A percentile compares a stretch with the other conserved stretches of the same genome.
phyloP scores from a whole-genome alignment of 1,140 invertebrate species.

The Ctenoplectra terminalis region DNA sequence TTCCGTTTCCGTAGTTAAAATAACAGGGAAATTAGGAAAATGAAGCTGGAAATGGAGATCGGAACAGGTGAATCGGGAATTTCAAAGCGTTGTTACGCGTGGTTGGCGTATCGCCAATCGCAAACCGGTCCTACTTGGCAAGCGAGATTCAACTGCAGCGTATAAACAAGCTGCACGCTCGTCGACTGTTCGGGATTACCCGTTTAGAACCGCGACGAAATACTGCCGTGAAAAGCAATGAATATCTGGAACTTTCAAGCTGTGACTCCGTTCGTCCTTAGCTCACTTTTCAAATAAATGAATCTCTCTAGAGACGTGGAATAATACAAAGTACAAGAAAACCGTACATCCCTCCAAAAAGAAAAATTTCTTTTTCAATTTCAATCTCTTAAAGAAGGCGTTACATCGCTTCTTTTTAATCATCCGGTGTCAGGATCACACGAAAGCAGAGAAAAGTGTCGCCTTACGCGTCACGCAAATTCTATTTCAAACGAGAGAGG shows the following conservation, averaged over 20 bases:
- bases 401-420: too few species aligned
- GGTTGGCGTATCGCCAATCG: constrained; percentile 34
- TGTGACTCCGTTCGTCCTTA: not conserved
- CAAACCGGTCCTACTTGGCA: constrained; percentile 6
- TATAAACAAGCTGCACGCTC: constrained; percentile 21
- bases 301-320: too few species aligned
- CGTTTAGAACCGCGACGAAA: constrained; percentile 11
- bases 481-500: too few species aligned
- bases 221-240: not conserved
- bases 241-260: not conserved
- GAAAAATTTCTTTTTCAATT: too few species aligned
- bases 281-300: not conserved
- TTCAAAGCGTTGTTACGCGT: not conserved
- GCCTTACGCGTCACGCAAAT: not conserved
- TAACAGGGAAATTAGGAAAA: constrained; percentile 14
- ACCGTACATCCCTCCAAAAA: too few species aligned
- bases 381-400: too few species aligned
- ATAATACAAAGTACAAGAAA: too few species aligned
- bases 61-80: not conserved
- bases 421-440: too few species aligned
- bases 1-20: not conserved
- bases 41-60: not conserved
- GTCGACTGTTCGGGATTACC: constrained; percentile 22
- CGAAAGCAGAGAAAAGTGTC: not conserved
- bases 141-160: constrained; percentile 14